Conservation (phyloP, 2,888 invertebrate species). For the Carabus problematicus region DNA sequence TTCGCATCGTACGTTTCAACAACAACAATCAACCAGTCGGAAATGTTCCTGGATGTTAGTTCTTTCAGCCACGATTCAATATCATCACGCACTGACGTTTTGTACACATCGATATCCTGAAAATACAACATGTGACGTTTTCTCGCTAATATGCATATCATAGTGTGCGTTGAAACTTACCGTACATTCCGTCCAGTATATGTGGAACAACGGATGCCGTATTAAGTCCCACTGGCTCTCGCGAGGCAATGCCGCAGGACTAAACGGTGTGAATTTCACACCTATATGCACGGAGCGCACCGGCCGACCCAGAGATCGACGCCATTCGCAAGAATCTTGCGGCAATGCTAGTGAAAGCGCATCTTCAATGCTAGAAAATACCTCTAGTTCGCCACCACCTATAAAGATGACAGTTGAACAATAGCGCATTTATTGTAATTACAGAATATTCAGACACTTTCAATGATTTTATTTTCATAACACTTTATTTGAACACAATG, state of each 20-base stretch:
- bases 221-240: constrained; percentile 80
- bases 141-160: background rate
- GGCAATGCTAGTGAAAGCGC: constrained; percentile 81
- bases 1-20: constrained; percentile 92
- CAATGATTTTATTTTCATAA: constrained; percentile 19
- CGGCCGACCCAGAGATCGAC: constrained; percentile 86
- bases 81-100: constrained; percentile 85
- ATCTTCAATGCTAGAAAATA: constrained; percentile 83
- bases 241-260: constrained; percentile 75
- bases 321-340: constrained; percentile 90
- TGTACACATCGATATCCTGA: constrained; percentile 92
- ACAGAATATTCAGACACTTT: background rate
- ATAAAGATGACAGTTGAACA: constrained; percentile 45
- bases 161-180: constrained; percentile 63
- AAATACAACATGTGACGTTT: constrained; percentile 2
- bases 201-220: constrained; percentile 89
- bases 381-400: constrained; percentile 86
- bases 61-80: constrained; percentile 88
- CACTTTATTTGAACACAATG: background rate
- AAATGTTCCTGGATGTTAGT: constrained; percentile 75
- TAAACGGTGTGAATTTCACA: constrained; percentile 81
- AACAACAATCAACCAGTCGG: constrained; percentile 93
- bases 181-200: constrained; percentile 94
- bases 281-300: constrained; percentile 84
- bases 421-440: constrained; percentile 45